Base-by-base conservation (phyloP, 2,797 vertebrate species). In the Brachymystax lenok region DNA sequence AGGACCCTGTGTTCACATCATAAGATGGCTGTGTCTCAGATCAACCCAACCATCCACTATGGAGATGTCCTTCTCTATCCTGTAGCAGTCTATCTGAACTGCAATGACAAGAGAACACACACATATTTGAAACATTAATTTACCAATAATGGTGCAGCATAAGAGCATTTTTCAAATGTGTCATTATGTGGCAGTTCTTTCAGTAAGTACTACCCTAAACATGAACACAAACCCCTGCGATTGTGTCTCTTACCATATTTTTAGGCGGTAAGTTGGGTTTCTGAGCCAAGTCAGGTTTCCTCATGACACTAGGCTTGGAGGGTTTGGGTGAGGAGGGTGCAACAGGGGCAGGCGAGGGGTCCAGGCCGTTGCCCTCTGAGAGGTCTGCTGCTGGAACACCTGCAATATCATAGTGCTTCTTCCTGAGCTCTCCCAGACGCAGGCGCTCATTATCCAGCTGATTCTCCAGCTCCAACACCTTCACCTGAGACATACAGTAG, bases 401-500 rank as follows among this genome's bases (percentile, higher is more conserved):
- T 0, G 95, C 96, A 86, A 99, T 79, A 0, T 80, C 89, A 0
- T 99, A 99, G 87, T 99, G 98, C 82, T 97, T 96, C 92, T 95
- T 97, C 81, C 98, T 93, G 73, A 99, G 93, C 85, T 97, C 97
- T 0, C 98, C 97, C 28, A 99, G 91, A 21, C 95, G 96, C 67
- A 96, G 81, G 0, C 97, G 95, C 91, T 99, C 98, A 0, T 94
- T 95, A 76, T 95, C 96, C 90, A 99, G 87, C 0, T 90, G 89
- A 80, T 88, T 95, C 88, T 99, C 97, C 84, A 99, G 88, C 86
- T 99, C 98, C 76, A 99, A 90, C 59, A 99, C 96, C 77, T 97
- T 98, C 80, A 99, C 98, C 98, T 99, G 92, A 56, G 52, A 4
- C 19, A 14, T 17, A 59, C 28, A 52, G 16, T 46, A 24, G 1